Conservation (phyloP, 2,797 vertebrate genomes). For the Arvicola amphibius region DNA sequence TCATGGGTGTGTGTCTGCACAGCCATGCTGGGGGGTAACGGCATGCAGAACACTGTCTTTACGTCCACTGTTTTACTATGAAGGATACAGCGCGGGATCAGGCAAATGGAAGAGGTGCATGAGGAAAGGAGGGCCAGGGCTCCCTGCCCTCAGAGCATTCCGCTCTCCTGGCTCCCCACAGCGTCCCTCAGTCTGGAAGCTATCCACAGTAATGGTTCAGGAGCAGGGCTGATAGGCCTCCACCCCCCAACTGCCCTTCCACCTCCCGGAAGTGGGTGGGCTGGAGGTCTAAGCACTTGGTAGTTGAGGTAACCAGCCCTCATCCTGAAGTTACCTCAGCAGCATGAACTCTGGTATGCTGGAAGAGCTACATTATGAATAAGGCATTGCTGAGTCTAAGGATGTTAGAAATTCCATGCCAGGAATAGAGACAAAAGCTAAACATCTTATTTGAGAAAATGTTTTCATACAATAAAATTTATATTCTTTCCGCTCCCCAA, state of each 20-base stretch:
- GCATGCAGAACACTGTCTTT: not conserved
- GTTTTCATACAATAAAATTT: not conserved
- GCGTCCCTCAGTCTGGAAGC: not conserved
- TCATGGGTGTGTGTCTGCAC: not conserved
- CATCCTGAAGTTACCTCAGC: not conserved
- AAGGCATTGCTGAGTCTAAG: not conserved
- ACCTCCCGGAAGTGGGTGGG: not conserved
- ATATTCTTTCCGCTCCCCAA: not conserved
- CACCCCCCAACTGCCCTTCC: not conserved
- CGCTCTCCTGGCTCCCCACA: accelerated
- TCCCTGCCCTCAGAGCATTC: not conserved
- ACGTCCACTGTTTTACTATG: not conserved
- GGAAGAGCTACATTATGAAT: not conserved
- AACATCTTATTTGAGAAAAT: not conserved
- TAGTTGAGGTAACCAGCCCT: not conserved
- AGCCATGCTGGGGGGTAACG: not conserved
- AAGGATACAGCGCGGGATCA: not conserved
- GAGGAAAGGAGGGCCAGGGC: not conserved
- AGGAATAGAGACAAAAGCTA: constrained; percentile 8
- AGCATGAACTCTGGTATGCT: not conserved
- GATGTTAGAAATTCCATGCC: not conserved
- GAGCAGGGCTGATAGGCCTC: not conserved
- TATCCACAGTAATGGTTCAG: not conserved
- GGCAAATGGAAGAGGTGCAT: not conserved
- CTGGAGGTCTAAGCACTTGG: not conserved